Conservation (phyloP, 2,888 invertebrate genomes). For the Parochlus steinenii region DNA sequence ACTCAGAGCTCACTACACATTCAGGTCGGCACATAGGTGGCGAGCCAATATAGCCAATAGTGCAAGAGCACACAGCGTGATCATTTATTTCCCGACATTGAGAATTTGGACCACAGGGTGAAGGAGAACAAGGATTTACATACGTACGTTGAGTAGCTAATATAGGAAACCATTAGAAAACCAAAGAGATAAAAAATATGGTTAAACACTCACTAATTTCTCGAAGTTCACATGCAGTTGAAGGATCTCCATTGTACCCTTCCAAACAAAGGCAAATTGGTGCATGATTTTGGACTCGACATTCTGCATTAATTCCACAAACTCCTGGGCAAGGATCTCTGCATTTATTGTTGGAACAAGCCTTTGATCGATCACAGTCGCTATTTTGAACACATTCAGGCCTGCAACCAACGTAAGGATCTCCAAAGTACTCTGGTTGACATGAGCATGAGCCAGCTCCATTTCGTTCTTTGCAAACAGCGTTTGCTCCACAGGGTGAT, state of each 20-base stretch:
- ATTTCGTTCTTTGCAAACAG: conserved; percentile 55
- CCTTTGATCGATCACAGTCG: conserved; percentile 51
- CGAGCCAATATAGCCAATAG: conserved; percentile 41
- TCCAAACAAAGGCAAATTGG: conserved; percentile 59
- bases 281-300: conserved; percentile 56
- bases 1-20: conserved; percentile 48
- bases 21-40: conserved; percentile 49
- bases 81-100: conserved; percentile 43
- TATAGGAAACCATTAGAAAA: conserved; percentile 12
- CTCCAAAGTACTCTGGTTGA: conserved; percentile 54
- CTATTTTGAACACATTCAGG: conserved; percentile 68
- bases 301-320: conserved; percentile 62
- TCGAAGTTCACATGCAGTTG: conserved; percentile 38
- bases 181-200: conserved; percentile 15
- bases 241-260: conserved; percentile 55
- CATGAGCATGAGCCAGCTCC: conserved; percentile 64
- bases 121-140: conserved; percentile 39
- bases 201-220: conserved; percentile 19
- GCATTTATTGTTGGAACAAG: conserved; percentile 65
- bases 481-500: conserved; percentile 64
- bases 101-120: conserved; percentile 51
- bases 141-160: conserved; percentile 5
- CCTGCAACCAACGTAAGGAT: conserved; percentile 61
- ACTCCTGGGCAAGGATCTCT: conserved; percentile 60
- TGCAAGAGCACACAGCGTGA: conserved; percentile 45